phyloP scores from a whole-genome alignment of 2,797 vertebrate genomes.

The Ctenopoma multispine region DNA sequence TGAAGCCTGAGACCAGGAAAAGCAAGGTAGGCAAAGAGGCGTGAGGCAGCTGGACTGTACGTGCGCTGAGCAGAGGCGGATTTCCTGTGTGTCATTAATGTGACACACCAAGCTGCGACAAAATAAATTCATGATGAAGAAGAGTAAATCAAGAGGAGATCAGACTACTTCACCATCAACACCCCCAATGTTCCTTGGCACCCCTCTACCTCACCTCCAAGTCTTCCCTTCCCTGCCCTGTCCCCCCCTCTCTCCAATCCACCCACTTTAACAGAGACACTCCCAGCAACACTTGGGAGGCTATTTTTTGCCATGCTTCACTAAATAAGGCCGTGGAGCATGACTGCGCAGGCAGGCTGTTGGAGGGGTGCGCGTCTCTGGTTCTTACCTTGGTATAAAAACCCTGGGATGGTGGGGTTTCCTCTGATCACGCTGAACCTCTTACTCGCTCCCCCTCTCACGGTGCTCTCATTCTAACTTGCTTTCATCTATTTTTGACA shows the following conservation, averaged over 20 bases:
- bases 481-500: conserved; percentile 40
- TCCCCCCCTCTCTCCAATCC: conserved; percentile 43
- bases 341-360: conserved; percentile 70
- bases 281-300: conserved; percentile 82
- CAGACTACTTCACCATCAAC: conserved; percentile 66
- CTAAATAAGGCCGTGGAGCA: conserved; percentile 97
- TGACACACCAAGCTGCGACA: conserved; percentile 17
- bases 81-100: background rate
- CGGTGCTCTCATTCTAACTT: conserved; percentile 21
- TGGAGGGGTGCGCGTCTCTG: conserved; percentile 72
- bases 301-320: conserved; percentile 97
- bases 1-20: conserved; percentile 14
- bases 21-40: background rate
- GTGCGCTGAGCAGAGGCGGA: conserved; percentile 11
- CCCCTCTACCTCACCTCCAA: conserved; percentile 47
- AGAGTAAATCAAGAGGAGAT: conserved; percentile 69
- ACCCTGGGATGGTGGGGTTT: conserved; percentile 85
- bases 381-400: conserved; percentile 93
- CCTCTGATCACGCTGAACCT: conserved; percentile 79
- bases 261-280: conserved; percentile 67
- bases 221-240: conserved; percentile 43
- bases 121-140: conserved; percentile 57
- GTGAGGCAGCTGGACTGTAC: background rate
- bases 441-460: conserved; percentile 18
- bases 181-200: conserved; percentile 45